phyloP scores from a whole-genome alignment of 1,140 invertebrate genomes.

The Cotesia glomerata region DNA sequence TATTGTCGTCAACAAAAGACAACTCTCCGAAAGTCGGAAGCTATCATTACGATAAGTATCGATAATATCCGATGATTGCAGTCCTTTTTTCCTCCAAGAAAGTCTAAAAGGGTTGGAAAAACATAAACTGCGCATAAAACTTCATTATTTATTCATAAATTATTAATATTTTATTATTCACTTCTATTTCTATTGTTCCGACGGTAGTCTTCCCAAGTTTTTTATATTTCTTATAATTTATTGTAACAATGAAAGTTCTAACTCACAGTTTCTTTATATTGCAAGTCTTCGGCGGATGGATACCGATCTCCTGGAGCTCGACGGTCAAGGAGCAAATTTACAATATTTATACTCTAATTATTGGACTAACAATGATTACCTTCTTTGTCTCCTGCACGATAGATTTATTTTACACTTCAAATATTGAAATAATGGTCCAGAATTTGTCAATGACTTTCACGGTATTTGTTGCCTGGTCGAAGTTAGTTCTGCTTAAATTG shows the following conservation, averaged over 20 bases:
- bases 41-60: too few species aligned
- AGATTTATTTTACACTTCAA: constrained; percentile 8
- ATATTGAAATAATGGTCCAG: constrained; percentile 29
- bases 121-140: too few species aligned
- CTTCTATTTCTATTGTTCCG: too few species aligned
- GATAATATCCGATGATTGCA: too few species aligned
- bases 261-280: constrained; percentile 6
- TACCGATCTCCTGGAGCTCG: constrained; percentile 8
- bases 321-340: constrained; percentile 13
- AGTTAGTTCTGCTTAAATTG: constrained; percentile 23
- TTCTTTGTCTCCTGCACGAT: constrained; percentile 18
- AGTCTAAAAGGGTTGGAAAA: too few species aligned
- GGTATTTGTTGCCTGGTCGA: constrained; percentile 23
- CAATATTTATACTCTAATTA: constrained; percentile 6
- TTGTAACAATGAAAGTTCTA: constrained; percentile 10
- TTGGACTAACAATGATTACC: constrained; percentile 1
- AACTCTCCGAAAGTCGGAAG: too few species aligned
- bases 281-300: constrained; percentile 21
- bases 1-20: too few species aligned
- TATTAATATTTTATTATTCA: too few species aligned
- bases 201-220: too few species aligned
- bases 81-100: too few species aligned
- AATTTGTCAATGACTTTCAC: constrained; percentile 37
- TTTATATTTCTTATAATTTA: too few species aligned
- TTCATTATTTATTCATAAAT: too few species aligned